Conservation (phyloP, 2,113 vertebrate species). For the Ammodytes marinus region DNA sequence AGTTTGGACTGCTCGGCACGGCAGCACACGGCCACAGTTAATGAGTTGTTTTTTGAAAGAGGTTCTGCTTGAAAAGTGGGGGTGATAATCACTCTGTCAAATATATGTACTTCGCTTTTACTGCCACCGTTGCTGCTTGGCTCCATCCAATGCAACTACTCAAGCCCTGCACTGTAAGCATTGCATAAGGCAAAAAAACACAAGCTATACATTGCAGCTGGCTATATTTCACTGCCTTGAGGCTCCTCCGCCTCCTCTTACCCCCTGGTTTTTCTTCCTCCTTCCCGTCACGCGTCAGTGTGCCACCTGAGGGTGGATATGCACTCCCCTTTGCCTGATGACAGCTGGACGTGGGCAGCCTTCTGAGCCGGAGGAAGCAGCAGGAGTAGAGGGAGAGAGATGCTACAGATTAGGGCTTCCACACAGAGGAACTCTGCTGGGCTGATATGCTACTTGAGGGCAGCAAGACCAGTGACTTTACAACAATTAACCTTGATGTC, state of each 20-base stretch:
- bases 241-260: conserved; percentile 50
- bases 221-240: conserved; percentile 56
- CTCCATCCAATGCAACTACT: conserved; percentile 14
- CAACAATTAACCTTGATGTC: conserved; percentile 13
- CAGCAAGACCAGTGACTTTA: conserved; percentile 23
- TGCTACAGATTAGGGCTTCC: conserved; percentile 51
- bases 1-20: conserved; percentile 31
- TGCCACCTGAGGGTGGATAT: conserved; percentile 59
- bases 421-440: conserved; percentile 43
- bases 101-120: conserved; percentile 51
- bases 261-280: conserved; percentile 39
- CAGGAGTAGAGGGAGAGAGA: conserved; percentile 29
- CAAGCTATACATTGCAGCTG: conserved; percentile 45
- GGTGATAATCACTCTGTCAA: conserved; percentile 55
- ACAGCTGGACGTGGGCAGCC: conserved; percentile 69
- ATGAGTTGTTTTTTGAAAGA: conserved; percentile 55
- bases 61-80: conserved; percentile 43
- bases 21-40: conserved; percentile 46
- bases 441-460: conserved; percentile 26
- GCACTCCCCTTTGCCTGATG: conserved; percentile 54
- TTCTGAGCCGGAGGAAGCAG: conserved; percentile 54
- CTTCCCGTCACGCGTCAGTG: conserved; percentile 57
- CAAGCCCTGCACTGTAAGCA: conserved; percentile 20
- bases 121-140: conserved; percentile 40
- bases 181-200: conserved; percentile 62